Evolutionary conservation across 2,113 vertebrate species (phyloP), one percentile per base, ranked within the genome.

Genomic region (Platichthys flesus): DNA sequence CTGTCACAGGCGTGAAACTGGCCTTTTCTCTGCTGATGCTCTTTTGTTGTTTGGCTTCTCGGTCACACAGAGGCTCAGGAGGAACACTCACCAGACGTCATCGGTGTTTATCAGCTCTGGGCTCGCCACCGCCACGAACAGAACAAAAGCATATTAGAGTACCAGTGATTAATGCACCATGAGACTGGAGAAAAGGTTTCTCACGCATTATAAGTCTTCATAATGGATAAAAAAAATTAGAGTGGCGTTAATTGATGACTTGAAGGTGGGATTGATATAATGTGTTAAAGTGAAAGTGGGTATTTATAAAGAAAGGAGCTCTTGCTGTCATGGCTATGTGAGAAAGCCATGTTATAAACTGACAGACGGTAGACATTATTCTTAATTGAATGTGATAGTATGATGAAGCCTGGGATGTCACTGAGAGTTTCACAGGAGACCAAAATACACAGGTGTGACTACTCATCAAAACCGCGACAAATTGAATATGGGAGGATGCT

Each of bases 81-180:
- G 83, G 77, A 71, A 90, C 81, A 79, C 55, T 74, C 85, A 87
- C 86, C 74, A 76, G 70, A 74, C 45, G 64, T 81, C 66, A 69
- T 51, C 80, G 71, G 73, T 88, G 82, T 90, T 93, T 86, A 90
- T 91, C 85, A 90, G 86, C 91, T 81, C 56, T 69, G 57, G 81
- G 88, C 86, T 68, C 82, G 75, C 84, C 79, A 45, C 71, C 79
- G 86, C 77, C 70, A 78, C 85, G 79, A 91, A 86, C 85, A 84
- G 72, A 87, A 74, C 77, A 83, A 81, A 88, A 81, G 75, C 78
- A 57, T 81, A 85, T 92, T 88, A 91, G 79, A 87, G 75, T 40
- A 63, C 47, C 31, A 66, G 76, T 90, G 88, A 92, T 92, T 86
- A 91, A 92, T 88, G 87, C 72, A 45, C 58, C 66, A 37, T 78